Base-by-base conservation (phyloP, 2,888 invertebrate genomes). In the Pardosa pseudoannulata region DNA sequence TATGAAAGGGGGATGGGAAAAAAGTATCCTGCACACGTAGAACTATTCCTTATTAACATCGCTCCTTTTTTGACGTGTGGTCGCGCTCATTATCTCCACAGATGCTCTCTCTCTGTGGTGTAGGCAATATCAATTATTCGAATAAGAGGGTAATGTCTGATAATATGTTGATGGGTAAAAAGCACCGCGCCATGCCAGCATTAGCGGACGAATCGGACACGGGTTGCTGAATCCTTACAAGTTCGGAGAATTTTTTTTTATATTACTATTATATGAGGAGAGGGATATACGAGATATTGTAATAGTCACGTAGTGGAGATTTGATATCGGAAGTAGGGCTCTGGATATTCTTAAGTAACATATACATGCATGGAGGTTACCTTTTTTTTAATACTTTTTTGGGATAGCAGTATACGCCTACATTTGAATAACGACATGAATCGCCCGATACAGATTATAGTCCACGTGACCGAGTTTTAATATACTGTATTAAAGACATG, bases 1-100 rank as follows among this genome's bases (percentile, higher is more conserved):
- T 56, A 56, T 56, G 23, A 23, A 23, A 56, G 46, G 13, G 46
- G 16, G 23, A 5, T 9, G 41, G 16, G 5, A 56, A 56, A 56
- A 56, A 56, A 56, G 1, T 23, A 23, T 23, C 56, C 19, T 23
- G 56, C 23, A 5, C 56, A 56, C 56, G 56, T 56, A 56, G 56
- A 23, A 19, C 56, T 56, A 56, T 5, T 56, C 56, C 56, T 56
- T 56, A 56, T 56, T 56, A 56, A 56, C 56, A 56, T 56, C 56
- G 19, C 56, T 56, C 56, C 13, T 19, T 56, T 56, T 56, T 56
- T n/a, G 56, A 56, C 19, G 23, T 56, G 56, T 23, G 56, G 56
- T 56, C 56, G 19, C 23, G 19, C 56, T 56, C 56, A 56, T 56
- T 56, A 56, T 56, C 23, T 19, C 16, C 16, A 7, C 19, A 16